These are phyloP conservation scores for Pinctada fucata DNA, from an alignment of 2,888 invertebrate species.

Conservation along the genomic window DNA sequence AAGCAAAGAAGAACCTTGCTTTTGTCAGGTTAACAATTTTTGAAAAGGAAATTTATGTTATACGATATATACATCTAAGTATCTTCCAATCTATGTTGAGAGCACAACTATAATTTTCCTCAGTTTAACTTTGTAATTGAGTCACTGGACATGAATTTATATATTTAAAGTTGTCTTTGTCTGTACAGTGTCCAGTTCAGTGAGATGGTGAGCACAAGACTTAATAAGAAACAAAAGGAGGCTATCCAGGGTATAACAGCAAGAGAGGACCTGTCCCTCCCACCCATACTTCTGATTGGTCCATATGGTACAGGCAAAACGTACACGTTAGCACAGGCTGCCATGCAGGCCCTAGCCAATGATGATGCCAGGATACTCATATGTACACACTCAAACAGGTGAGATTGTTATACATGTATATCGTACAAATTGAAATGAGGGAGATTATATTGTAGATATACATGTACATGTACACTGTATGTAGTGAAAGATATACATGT, in stretches of 20 bases:
- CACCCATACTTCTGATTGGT: slow-evolving; percentile 74
- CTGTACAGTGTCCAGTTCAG: slow-evolving; percentile 34
- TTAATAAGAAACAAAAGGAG: slow-evolving; percentile 88
- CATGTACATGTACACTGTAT: no score
- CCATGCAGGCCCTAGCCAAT: slow-evolving; percentile 83
- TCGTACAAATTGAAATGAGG: background rate
- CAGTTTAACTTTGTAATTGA: no score
- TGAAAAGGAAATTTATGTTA: no score
- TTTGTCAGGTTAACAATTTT: no score
- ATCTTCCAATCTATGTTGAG: no score
- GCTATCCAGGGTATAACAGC: slow-evolving; percentile 86
- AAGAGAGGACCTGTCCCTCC: slow-evolving; percentile 56
- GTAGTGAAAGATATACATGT: no score
- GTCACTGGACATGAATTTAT: no score
- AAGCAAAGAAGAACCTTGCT: no score
- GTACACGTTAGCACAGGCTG: slow-evolving; percentile 86
- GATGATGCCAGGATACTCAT: slow-evolving; percentile 85
- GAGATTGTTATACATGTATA: slow-evolving; percentile 16
- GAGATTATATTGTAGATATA: no score
- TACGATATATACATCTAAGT: no score
- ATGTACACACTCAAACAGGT: slow-evolving; percentile 90
- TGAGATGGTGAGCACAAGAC: slow-evolving; percentile 73
- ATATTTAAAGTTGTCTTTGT: no score
- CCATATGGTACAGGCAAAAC: slow-evolving; percentile 94
- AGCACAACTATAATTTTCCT: no score